Evolutionary conservation across 1,140 invertebrate genomes (phyloP).

Genomic region (Drosophila murphyi): DNA sequence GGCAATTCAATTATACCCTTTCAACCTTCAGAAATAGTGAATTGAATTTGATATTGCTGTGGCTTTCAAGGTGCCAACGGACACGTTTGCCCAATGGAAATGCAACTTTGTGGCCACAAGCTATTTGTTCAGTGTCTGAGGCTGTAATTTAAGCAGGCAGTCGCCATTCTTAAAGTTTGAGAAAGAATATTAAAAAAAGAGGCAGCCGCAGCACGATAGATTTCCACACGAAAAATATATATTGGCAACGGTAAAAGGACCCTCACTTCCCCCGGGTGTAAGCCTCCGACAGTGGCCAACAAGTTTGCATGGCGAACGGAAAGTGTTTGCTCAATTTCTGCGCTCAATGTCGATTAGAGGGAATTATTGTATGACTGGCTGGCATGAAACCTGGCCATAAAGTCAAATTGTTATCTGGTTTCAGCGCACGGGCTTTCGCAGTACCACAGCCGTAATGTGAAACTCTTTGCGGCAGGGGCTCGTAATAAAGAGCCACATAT

Average conservation of each 20-base stretch:
- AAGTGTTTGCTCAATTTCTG: constrained; percentile 80
- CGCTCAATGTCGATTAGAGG: constrained; percentile 70
- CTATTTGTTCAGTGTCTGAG: constrained; percentile 4
- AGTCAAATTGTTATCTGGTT: constrained; percentile 75
- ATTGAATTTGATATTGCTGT: constrained; percentile 16
- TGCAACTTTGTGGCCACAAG: constrained; percentile 15
- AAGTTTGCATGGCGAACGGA: constrained; percentile 34
- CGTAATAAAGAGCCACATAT: neutral
- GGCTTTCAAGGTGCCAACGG: constrained; percentile 19
- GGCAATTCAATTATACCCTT: neutral
- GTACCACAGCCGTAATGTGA: constrained; percentile 51
- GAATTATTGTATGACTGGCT: constrained; percentile 77
- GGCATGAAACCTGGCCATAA: constrained; percentile 75
- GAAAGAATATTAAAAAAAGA: no score
- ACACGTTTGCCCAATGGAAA: constrained; percentile 2
- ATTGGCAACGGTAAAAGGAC: neutral
- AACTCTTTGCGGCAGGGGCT: neutral
- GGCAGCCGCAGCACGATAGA: constrained; percentile 15
- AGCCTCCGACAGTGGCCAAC: constrained; percentile 18
- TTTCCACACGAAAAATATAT: constrained; percentile 22
- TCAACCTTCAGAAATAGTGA: neutral
- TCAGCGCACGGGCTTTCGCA: constrained; percentile 27
- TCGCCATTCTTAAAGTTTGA: constrained; percentile 17
- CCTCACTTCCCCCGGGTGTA: neutral
- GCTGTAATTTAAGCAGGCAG: constrained; percentile 28